Percentiles rank a stretch among this genome's conserved stretches.
phyloP scores from a whole-genome alignment of 2,797 vertebrate species.

The Epinephelus coioides region DNA sequence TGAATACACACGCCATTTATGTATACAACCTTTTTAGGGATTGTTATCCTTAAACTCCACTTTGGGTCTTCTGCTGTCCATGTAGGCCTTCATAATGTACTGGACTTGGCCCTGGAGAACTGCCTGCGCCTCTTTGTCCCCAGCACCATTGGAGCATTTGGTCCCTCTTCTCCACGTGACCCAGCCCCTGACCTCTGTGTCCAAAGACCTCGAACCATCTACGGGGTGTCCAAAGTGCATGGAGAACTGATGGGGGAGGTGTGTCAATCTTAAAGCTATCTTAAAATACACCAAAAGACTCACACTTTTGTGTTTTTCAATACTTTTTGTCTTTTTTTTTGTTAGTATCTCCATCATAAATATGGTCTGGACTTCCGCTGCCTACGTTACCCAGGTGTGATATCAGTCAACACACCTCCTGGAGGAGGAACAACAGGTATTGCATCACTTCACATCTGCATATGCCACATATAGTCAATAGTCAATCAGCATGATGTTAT shows the following conservation, averaged over 20 bases:
- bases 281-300: background rate
- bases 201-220: slow-evolving; percentile 88
- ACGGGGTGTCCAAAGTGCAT: slow-evolving; percentile 89
- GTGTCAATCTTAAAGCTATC: slow-evolving; percentile 14
- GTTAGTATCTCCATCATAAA: slow-evolving; percentile 89
- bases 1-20: background rate
- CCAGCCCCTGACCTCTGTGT: slow-evolving; percentile 88
- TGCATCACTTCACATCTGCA: background rate
- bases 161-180: slow-evolving; percentile 88
- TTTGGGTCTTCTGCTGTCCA: slow-evolving; percentile 25
- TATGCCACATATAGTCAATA: background rate
- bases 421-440: slow-evolving; percentile 88
- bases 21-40: slow-evolving; percentile 2
- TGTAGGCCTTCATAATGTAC: slow-evolving; percentile 87
- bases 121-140: slow-evolving; percentile 88
- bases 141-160: slow-evolving; percentile 89
- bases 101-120: slow-evolving; percentile 88
- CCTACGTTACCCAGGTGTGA: slow-evolving; percentile 87
- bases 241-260: slow-evolving; percentile 90
- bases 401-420: slow-evolving; percentile 84
- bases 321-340: slow-evolving; percentile 37
- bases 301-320: background rate
- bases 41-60: slow-evolving; percentile 5
- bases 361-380: slow-evolving; percentile 88
- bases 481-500: background rate